These are phyloP conservation scores for Psilanteris sp. DNA, from an alignment of 1,140 invertebrate species.

Conservation along the genomic window DNA sequence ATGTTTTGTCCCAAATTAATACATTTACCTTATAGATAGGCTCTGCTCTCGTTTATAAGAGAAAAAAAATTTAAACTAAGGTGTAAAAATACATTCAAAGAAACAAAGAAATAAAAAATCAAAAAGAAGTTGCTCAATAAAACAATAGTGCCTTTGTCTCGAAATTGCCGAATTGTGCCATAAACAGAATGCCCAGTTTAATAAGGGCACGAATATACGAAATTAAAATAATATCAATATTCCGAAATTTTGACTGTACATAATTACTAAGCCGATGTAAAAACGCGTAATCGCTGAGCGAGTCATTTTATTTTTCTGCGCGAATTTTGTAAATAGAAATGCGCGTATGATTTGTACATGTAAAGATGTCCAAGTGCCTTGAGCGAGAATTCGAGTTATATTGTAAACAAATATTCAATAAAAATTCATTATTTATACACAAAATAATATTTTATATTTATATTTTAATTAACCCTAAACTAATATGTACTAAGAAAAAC, in stretches of 20 bases:
- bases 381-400: constrained; percentile 44
- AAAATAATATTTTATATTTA: too few species aligned
- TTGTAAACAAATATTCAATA: constrained; percentile 60
- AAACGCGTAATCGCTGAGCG: constrained; percentile 34
- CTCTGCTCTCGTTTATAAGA: constrained; percentile 27
- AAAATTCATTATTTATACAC: constrained; percentile 66
- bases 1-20: too few species aligned
- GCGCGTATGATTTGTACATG: constrained; percentile 24
- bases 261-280: constrained; percentile 44
- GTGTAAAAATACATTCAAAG: too few species aligned
- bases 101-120: not conserved
- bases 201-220: not conserved
- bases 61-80: constrained; percentile 4
- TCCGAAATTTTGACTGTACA: constrained; percentile 43
- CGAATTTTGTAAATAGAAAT: constrained; percentile 53
- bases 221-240: constrained; percentile 5
- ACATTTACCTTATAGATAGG: constrained; percentile 12
- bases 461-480: too few species aligned
- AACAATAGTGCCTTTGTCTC: constrained; percentile 38
- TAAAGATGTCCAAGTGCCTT: constrained; percentile 37
- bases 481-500: too few species aligned
- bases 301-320: constrained; percentile 43
- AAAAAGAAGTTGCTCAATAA: constrained; percentile 38
- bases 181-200: not conserved
- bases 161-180: constrained; percentile 48